phyloP scores from a whole-genome alignment of 2,888 invertebrate species.

The Folsomia manolachei region DNA sequence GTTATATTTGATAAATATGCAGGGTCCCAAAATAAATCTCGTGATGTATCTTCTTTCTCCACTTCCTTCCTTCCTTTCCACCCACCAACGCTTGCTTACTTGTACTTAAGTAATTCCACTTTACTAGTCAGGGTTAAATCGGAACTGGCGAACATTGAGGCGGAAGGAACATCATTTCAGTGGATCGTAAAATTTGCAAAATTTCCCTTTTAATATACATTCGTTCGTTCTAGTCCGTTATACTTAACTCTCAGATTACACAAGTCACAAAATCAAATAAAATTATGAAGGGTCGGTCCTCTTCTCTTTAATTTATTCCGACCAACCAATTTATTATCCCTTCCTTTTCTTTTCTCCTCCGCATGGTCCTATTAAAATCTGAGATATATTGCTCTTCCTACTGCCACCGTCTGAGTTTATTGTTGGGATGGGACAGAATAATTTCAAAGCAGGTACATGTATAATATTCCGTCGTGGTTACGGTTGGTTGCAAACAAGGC shows the following conservation, averaged over 20 bases:
- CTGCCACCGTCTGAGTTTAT: too few relatives aligned
- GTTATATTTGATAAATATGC: background rate
- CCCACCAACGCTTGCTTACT: background rate
- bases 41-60: background rate
- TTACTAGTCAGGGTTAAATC: background rate
- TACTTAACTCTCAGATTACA: conserved; percentile 11
- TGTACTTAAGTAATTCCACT: conserved; percentile 5
- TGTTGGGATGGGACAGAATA: too few relatives aligned
- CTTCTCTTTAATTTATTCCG: too few relatives aligned
- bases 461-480: too few relatives aligned
- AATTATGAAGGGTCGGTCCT: conserved; percentile 6
- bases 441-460: too few relatives aligned
- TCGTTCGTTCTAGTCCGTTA: conserved; percentile 30
- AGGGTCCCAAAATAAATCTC: background rate
- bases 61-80: conserved; percentile 11
- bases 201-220: conserved; percentile 39
- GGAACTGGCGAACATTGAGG: conserved; percentile 26
- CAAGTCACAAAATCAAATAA: conserved; percentile 5
- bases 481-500: background rate
- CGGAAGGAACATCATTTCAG: conserved; percentile 41
- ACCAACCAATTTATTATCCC: background rate
- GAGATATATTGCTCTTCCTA: background rate
- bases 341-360: background rate
- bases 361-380: background rate
- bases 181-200: conserved; percentile 44